Base-by-base conservation (phyloP, 2,888 invertebrate species). In the Oeneis ivallda region DNA sequence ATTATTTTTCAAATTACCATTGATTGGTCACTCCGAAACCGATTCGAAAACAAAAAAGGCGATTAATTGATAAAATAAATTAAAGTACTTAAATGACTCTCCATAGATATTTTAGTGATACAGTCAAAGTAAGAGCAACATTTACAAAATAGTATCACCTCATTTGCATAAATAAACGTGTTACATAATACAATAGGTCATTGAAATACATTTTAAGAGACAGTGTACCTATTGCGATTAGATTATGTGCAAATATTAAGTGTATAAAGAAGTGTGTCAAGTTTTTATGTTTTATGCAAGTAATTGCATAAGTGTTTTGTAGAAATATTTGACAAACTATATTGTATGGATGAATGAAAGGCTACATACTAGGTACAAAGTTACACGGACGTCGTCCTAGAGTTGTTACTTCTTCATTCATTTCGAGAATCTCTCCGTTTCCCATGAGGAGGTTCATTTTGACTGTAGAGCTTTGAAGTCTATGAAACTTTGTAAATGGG, bases 111-210 rank as follows among this genome's bases (percentile, higher is more conserved):
- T n/a, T 15, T 47, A 9, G 9, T 17, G 15, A 15, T 13, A 2
- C 15, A 47, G 15, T 47, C 17, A 15, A 17, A 17, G 15, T 47
- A 8, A 17, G 9, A 15, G 47, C 47, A 47, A 17, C 47, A 10
- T 47, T 9, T 9, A 17, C 15, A 17, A 17, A 15, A 47, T 15
- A 41, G n/a, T 43, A 45, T n/a, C 8, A 15, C 9, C 15, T 32
- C 32, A 32, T 26, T 32, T 52, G 50, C 50, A 52, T 26, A 32
- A 32, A 52, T 47, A 47, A 47, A 47, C 47, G 47, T 17, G 47
- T 47, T 47, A 52, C 50, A 32, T n/a, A 52, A 52, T 52, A n/a
- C 50, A 26, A 26, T 50, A 52, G 26, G n/a, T 52, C 50, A n/a
- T 26, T 10, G 13, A 32, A 52, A 32, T 52, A 52, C 50, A 32